phyloP scores from a whole-genome alignment of 2,113 vertebrate genomes.

The Hiodon tergisus region DNA sequence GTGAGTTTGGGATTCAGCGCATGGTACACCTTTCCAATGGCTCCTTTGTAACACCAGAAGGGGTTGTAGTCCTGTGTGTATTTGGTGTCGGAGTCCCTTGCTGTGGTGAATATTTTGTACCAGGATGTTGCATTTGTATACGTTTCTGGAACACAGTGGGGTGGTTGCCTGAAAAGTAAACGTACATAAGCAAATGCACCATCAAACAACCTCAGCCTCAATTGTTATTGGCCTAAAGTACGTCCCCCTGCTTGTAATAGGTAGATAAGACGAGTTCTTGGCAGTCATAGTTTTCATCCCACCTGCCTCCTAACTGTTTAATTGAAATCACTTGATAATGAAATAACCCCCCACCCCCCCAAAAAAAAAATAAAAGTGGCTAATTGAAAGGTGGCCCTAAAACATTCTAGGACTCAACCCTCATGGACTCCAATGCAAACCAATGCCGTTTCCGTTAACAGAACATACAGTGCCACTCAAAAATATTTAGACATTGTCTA shows the following conservation, averaged over 20 bases:
- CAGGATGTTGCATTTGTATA: conserved; percentile 91
- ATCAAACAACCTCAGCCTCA: not conserved
- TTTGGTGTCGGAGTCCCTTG: conserved; percentile 87
- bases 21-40: conserved; percentile 94
- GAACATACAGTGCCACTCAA: too few species aligned
- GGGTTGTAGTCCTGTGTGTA: conserved; percentile 97
- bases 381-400: too few species aligned
- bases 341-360: too few species aligned
- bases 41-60: conserved; percentile 98
- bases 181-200: conserved; percentile 24
- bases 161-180: conserved; percentile 74
- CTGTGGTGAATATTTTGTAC: conserved; percentile 96
- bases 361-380: too few species aligned
- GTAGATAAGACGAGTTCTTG: too few species aligned
- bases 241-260: not conserved
- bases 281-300: too few species aligned
- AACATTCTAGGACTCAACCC: too few species aligned
- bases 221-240: not conserved
- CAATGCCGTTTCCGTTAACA: too few species aligned
- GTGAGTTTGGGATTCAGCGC: conserved; percentile 93
- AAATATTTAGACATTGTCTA: too few species aligned
- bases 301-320: too few species aligned
- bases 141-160: conserved; percentile 87
- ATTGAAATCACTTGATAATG: too few species aligned
- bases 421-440: too few species aligned